Percentiles rank a stretch among this genome's conserved stretches.
Conservation (phyloP, 2,888 invertebrate genomes). For the Pyrgus malvae region DNA sequence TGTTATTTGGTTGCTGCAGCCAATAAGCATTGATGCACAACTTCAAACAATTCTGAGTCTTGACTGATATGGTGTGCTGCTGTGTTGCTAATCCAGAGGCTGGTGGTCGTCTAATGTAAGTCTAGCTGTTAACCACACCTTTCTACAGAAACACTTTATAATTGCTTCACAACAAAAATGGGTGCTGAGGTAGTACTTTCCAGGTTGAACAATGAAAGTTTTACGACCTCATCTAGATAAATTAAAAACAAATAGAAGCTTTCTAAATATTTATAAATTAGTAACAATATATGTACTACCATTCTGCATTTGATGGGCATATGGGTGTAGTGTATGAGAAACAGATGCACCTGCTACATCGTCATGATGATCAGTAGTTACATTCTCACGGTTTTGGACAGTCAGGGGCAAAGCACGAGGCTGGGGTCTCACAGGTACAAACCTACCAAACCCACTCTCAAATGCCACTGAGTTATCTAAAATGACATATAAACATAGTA, state of each 20-base stretch:
- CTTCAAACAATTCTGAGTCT: no score
- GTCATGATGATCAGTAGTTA: conserved; percentile 62
- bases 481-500: conserved; percentile 37
- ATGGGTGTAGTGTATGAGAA: conserved; percentile 68
- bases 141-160: no score
- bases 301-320: conserved; percentile 75
- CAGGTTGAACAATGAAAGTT: no score
- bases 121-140: no score
- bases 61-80: no score
- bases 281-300: conserved; percentile 45
- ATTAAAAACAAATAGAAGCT: not conserved
- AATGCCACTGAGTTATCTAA: conserved; percentile 70
- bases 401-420: conserved; percentile 70
- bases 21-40: no score
- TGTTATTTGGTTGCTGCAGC: no score
- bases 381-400: conserved; percentile 68
- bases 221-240: no score
- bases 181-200: no score
- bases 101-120: no score
- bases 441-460: conserved; percentile 76
- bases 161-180: no score
- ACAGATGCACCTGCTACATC: conserved; percentile 61
- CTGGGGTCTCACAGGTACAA: conserved; percentile 77
- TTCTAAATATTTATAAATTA: not conserved
- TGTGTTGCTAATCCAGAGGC: no score